Evolutionary conservation across 2,888 invertebrate genomes (phyloP).

Genomic region (Orthosia incerta): DNA sequence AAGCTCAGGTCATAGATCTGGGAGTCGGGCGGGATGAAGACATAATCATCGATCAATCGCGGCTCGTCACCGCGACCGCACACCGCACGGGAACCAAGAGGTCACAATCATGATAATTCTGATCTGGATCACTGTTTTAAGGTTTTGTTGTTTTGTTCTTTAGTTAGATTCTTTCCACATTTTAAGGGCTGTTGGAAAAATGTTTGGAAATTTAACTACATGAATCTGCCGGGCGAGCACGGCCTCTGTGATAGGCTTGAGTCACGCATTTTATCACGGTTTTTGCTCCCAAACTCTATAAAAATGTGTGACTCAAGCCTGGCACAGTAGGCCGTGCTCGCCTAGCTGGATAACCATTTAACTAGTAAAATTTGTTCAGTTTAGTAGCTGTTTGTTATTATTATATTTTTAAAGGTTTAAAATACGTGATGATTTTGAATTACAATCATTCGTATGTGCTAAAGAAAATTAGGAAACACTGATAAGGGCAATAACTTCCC

Average conservation of each 20-base stretch:
- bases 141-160: not conserved
- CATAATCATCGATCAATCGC: conserved; percentile 88
- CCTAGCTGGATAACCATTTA: too few relatives aligned
- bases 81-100: conserved; percentile 76
- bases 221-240: too few relatives aligned
- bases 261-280: too few relatives aligned
- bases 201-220: too few relatives aligned
- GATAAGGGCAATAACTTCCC: not conserved
- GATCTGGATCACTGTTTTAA: conserved; percentile 30
- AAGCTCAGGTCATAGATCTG: conserved; percentile 67
- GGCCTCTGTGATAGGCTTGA: too few relatives aligned
- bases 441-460: not conserved
- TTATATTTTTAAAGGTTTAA: too few relatives aligned
- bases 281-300: too few relatives aligned
- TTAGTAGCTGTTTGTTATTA: not conserved
- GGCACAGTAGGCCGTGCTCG: too few relatives aligned
- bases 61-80: conserved; percentile 85
- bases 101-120: conserved; percentile 67
- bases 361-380: not conserved
- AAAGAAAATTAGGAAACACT: not conserved
- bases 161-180: not conserved
- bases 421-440: too few relatives aligned
- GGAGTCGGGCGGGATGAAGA: conserved; percentile 78
- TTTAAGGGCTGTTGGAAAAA: not conserved
- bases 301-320: too few relatives aligned